Percentiles rank a stretch among this genome's conserved stretches.
These are phyloP conservation scores for Triplophysa dalaica DNA, from an alignment of 2,113 vertebrate genomes.

Conservation along the genomic window DNA sequence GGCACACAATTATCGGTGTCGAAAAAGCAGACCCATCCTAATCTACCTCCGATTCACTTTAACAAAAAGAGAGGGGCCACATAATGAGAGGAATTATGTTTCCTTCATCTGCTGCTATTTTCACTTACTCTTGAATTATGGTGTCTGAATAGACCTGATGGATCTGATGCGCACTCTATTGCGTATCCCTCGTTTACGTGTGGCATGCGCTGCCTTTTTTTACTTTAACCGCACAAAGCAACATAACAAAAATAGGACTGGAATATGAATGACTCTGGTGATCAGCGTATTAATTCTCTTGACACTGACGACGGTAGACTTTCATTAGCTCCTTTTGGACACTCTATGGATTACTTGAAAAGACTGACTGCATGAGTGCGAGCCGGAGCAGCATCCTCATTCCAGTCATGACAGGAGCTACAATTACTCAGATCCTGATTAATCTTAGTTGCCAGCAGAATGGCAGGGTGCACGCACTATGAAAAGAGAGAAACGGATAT, in stretches of 20 bases:
- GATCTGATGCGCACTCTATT: constrained; percentile 9
- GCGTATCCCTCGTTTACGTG: background rate
- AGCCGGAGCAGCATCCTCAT: constrained; percentile 15
- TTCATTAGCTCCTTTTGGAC: constrained; percentile 31
- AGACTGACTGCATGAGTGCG: constrained; percentile 13
- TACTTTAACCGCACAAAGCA: background rate
- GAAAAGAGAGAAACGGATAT: constrained; percentile 21
- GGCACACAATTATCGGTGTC: constrained; percentile 62
- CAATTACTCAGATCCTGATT: constrained; percentile 34
- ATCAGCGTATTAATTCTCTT: constrained; percentile 7
- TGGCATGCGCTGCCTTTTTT: background rate
- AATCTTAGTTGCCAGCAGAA: constrained; percentile 34
- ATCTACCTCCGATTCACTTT: constrained; percentile 64
- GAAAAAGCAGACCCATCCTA: constrained; percentile 61
- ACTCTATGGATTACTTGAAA: constrained; percentile 36
- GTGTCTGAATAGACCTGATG: constrained; percentile 32
- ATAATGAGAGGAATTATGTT: constrained; percentile 42
- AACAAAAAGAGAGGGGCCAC: constrained; percentile 46
- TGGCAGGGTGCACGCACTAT: constrained; percentile 27
- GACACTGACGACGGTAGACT: constrained; percentile 16
- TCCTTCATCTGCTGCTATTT: constrained; percentile 34
- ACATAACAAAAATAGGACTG: background rate
- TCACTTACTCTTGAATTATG: constrained; percentile 28
- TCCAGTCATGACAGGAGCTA: constrained; percentile 30
- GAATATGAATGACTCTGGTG: constrained; percentile 20